Conservation (phyloP, 1,140 invertebrate species). For the Zaprionus lachaisei region DNA sequence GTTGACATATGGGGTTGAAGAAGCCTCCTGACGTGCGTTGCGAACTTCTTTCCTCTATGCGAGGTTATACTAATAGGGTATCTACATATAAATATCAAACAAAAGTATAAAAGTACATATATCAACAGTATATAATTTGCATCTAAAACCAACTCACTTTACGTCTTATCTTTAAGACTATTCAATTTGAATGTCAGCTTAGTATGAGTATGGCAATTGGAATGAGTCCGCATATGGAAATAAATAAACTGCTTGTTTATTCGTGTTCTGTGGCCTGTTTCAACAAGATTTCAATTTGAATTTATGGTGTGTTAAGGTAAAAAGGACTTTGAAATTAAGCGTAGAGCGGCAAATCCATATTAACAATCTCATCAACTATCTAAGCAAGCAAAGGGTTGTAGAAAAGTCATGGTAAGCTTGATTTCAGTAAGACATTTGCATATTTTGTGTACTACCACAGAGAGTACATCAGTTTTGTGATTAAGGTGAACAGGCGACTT, state of each 20-base stretch:
- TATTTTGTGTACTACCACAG: no score
- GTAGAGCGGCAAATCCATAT: slow-evolving; percentile 5
- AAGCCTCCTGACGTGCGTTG: no score
- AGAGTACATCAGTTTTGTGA: neutral
- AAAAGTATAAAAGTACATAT: no score
- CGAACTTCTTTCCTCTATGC: no score
- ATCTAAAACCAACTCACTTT: no score
- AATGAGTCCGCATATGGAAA: neutral
- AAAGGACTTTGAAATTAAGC: slow-evolving; percentile 43
- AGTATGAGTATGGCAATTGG: neutral
- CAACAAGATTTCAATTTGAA: slow-evolving; percentile 64
- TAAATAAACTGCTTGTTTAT: slow-evolving; percentile 18
- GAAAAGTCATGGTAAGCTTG: neutral
- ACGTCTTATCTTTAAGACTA: no score
- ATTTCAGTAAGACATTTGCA: neutral
- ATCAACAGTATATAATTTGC: no score
- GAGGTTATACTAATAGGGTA: no score
- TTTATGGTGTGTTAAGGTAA: slow-evolving; percentile 21
- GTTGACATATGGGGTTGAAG: no score
- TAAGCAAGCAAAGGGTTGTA: neutral
- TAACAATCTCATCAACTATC: slow-evolving; percentile 39
- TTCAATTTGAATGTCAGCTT: slow-evolving; percentile 46
- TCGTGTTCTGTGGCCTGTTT: slow-evolving; percentile 5
- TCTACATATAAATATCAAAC: no score
- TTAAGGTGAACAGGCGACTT: no score